phyloP scores from a whole-genome alignment of 2,113 vertebrate species.

The Notechis scutatus region DNA sequence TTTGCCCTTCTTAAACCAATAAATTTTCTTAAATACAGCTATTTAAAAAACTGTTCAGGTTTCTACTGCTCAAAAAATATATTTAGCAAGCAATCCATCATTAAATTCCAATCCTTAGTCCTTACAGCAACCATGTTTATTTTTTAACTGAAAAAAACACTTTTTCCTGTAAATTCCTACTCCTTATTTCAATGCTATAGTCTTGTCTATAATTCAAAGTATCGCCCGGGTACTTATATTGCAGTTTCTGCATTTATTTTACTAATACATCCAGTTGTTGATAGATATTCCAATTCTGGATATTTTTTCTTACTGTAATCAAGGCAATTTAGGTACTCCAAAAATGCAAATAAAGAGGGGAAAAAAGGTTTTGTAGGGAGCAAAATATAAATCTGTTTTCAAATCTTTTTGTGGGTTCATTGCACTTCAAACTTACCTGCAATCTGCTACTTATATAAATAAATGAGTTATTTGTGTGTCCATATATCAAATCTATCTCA shows the following conservation, averaged over 20 bases:
- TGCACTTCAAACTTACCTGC: not conserved
- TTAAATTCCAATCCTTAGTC: not conserved
- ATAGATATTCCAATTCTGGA: not conserved
- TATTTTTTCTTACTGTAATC: not conserved
- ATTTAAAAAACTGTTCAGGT: not conserved
- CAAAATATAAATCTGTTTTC: not conserved
- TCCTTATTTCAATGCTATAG: not conserved
- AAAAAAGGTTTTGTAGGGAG: not conserved
- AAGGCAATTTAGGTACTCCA: not conserved
- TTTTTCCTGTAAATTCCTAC: not conserved
- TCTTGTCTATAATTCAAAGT: not conserved
- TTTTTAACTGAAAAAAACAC: not conserved
- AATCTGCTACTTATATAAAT: not conserved
- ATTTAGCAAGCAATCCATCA: not conserved
- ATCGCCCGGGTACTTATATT: not conserved
- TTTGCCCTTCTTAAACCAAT: not conserved
- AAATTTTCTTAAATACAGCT: not conserved
- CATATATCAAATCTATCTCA: not conserved
- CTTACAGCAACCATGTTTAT: not conserved
- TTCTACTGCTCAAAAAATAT: not conserved
- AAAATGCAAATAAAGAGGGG: not conserved
- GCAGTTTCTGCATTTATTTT: not conserved
- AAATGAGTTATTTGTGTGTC: not conserved
- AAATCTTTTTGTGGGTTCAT: not conserved
- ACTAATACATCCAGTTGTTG: not conserved